phyloP scores from a whole-genome alignment of 1,140 invertebrate species.

The Lucilia sericata region DNA sequence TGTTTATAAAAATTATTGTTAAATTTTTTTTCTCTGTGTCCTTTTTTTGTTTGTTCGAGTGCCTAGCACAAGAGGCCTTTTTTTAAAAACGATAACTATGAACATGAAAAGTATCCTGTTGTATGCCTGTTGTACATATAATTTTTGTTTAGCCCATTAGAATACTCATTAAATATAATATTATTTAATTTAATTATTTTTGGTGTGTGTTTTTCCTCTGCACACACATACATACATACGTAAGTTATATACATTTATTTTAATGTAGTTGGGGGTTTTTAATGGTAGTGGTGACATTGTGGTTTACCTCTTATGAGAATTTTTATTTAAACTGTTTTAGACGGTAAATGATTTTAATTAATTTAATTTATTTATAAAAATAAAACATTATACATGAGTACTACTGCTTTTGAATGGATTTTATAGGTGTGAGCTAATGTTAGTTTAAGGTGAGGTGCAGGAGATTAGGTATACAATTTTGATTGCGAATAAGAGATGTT shows the following conservation, averaged over 20 bases:
- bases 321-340: background rate
- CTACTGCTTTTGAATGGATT: too few relatives aligned
- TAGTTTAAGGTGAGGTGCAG: too few relatives aligned
- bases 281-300: constrained; percentile 7
- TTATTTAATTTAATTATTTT: constrained; percentile 25
- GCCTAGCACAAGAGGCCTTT: background rate
- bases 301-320: constrained; percentile 4
- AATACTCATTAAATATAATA: background rate
- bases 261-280: background rate
- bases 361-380: constrained; percentile 10
- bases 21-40: background rate
- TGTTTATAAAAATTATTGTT: background rate
- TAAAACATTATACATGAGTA: background rate
- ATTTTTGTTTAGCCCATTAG: background rate
- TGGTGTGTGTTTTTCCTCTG: background rate
- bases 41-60: background rate
- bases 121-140: background rate
- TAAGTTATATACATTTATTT: background rate
- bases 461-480: too few relatives aligned
- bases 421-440: too few relatives aligned
- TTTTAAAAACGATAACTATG: constrained; percentile 2
- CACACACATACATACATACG: background rate
- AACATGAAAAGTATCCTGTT: background rate
- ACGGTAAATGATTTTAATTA: constrained; percentile 15
- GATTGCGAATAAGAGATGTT: too few relatives aligned